These are phyloP conservation scores for Pseudopodoces humilis DNA, from an alignment of 2,113 vertebrate genomes.

Conservation along the genomic window DNA sequence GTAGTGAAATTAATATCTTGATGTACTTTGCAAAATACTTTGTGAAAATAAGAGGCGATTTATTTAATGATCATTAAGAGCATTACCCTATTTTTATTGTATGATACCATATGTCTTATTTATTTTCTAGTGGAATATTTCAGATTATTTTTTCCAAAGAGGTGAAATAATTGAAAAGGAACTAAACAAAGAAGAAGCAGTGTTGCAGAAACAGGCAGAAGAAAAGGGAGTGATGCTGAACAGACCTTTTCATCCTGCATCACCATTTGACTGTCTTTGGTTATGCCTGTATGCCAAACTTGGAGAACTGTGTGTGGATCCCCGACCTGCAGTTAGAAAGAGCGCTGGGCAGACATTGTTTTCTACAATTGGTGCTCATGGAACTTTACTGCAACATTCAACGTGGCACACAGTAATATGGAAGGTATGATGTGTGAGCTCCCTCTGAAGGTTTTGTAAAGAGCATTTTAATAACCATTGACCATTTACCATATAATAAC, in stretches of 20 bases:
- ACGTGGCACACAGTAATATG: slow-evolving; percentile 98
- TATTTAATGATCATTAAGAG: neutral
- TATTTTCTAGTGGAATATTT: slow-evolving; percentile 95
- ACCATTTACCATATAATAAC: neutral
- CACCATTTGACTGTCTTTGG: slow-evolving; percentile 97
- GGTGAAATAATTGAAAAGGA: slow-evolving; percentile 94
- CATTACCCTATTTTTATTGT: neutral
- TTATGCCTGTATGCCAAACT: slow-evolving; percentile 94
- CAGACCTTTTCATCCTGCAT: slow-evolving; percentile 93
- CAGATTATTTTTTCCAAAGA: slow-evolving; percentile 98
- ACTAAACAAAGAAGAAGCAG: slow-evolving; percentile 88
- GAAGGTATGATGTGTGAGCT: slow-evolving; percentile 79
- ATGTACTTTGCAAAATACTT: neutral
- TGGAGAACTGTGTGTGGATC: slow-evolving; percentile 94
- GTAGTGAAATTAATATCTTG: neutral
- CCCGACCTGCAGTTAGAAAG: slow-evolving; percentile 93
- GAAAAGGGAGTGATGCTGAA: slow-evolving; percentile 90
- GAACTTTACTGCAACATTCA: slow-evolving; percentile 91
- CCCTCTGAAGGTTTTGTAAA: neutral
- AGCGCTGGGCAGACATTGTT: slow-evolving; percentile 96
- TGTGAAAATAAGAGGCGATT: neutral
- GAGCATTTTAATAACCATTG: neutral
- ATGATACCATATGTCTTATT: neutral
- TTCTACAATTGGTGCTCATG: slow-evolving; percentile 95
- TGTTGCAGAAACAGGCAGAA: slow-evolving; percentile 88